Evolutionary conservation across 2,888 invertebrate genomes (phyloP).

Genomic region (Conistra vaccinii): DNA sequence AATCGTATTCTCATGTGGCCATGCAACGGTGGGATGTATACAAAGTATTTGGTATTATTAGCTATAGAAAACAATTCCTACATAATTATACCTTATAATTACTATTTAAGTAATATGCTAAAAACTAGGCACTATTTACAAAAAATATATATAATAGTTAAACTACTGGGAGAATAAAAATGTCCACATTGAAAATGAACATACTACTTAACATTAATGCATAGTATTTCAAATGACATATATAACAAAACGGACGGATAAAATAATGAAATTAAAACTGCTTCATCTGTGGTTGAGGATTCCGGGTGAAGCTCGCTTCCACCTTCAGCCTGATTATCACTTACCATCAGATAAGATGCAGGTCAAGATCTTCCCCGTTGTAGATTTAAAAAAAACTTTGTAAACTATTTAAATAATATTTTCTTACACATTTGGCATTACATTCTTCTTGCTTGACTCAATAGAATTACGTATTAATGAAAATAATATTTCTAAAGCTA

Average conservation of each 20-base stretch:
- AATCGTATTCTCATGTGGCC: slow-evolving; percentile 6
- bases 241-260: slow-evolving; percentile 42
- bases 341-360: no score
- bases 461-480: background rate
- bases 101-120: background rate
- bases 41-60: background rate
- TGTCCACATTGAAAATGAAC: background rate
- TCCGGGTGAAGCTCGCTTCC: no score
- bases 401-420: background rate
- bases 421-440: background rate
- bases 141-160: no score
- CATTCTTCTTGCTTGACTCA: background rate
- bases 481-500: slow-evolving; percentile 2
- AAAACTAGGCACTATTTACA: slow-evolving; percentile 19
- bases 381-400: background rate
- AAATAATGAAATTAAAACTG: background rate
- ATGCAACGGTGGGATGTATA: slow-evolving; percentile 16
- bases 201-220: background rate
- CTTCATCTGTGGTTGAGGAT: no score
- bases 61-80: background rate
- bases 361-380: no score
- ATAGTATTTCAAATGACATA: background rate
- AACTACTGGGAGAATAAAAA: background rate
- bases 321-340: no score
- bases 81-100: background rate